Evolutionary conservation across 1,140 invertebrate genomes (phyloP).

Genomic region (Drosophila neocordata): DNA sequence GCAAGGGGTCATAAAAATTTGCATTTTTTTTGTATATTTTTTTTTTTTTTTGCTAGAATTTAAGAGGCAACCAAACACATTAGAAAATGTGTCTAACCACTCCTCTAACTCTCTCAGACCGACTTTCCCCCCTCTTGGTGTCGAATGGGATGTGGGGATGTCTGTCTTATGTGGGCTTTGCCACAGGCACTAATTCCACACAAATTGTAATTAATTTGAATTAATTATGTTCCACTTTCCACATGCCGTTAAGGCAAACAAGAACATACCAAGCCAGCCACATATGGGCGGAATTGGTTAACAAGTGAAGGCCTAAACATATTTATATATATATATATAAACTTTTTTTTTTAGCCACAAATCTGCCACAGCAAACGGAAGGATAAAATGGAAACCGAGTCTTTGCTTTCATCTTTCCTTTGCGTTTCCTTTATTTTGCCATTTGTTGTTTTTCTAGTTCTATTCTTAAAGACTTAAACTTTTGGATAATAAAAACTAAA

Average conservation of each 20-base stretch:
- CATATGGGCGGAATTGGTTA: slow-evolving; percentile 36
- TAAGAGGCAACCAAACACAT: slow-evolving; percentile 31
- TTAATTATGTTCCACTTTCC: slow-evolving; percentile 79
- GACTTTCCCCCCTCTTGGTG: not conserved
- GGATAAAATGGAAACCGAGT: slow-evolving; percentile 37
- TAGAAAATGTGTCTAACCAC: slow-evolving; percentile 43
- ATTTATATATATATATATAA: slow-evolving; percentile 70
- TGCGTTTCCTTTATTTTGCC: slow-evolving; percentile 17
- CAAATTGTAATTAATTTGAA: slow-evolving; percentile 82
- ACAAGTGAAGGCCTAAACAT: slow-evolving; percentile 28
- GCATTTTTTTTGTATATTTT: slow-evolving; percentile 35
- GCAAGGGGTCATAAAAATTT: slow-evolving; percentile 31
- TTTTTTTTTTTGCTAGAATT: slow-evolving; percentile 20
- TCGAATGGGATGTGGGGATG: slow-evolving; percentile 34
- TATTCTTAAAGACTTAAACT: too few relatives aligned
- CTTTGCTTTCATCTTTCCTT: slow-evolving; percentile 29
- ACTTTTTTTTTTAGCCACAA: slow-evolving; percentile 43
- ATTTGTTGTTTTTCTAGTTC: slow-evolving; percentile 12
- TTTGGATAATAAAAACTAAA: too few relatives aligned
- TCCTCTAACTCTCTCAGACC: too few relatives aligned
- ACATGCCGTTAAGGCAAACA: slow-evolving; percentile 68
- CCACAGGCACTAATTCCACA: slow-evolving; percentile 77
- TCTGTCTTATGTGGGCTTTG: slow-evolving; percentile 42
- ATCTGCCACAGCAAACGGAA: slow-evolving; percentile 54
- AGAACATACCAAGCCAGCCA: slow-evolving; percentile 21